A percentile compares a stretch with the other conserved stretches of the same genome.
These are phyloP conservation scores for Eledona agricola DNA, from an alignment of 2,888 invertebrate species.

Conservation along the genomic window DNA sequence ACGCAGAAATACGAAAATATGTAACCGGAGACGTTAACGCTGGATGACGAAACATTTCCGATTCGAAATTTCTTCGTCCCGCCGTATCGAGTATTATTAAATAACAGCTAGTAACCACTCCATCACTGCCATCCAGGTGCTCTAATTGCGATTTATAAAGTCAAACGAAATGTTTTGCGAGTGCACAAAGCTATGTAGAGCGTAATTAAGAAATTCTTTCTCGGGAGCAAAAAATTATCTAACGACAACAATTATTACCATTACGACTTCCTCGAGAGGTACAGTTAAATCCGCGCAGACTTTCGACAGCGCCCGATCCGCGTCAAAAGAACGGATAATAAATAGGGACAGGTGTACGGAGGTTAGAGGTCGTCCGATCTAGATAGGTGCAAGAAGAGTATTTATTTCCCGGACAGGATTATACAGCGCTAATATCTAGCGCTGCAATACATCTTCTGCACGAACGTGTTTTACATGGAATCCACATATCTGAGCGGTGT, in stretches of 20 bases:
- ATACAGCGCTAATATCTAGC: constrained; percentile 35
- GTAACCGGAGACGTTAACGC: no score
- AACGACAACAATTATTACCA: constrained; percentile 10
- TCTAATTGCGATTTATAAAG: constrained; percentile 26
- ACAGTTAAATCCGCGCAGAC: constrained; percentile 5
- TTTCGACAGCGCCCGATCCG: not conserved
- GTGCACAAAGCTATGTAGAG: constrained; percentile 15
- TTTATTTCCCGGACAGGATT: constrained; percentile 34
- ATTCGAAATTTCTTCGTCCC: no score
- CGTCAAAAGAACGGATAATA: constrained; percentile 27
- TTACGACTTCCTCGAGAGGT: constrained; percentile 9
- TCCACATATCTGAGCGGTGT: constrained; percentile 29
- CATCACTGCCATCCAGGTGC: constrained; percentile 11
- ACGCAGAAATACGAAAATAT: no score
- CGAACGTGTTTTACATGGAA: constrained; percentile 28
- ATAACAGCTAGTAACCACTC: constrained; percentile 9
- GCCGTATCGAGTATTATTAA: constrained; percentile 17
- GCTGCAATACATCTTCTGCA: constrained; percentile 31
- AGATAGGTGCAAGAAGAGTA: constrained; percentile 38
- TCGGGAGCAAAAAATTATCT: no score
- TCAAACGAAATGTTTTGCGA: constrained; percentile 5
- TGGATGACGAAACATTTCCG: no score
- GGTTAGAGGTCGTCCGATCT: constrained; percentile 38
- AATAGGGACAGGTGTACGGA: constrained; percentile 41
- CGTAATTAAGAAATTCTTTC: constrained; percentile 21